Evolutionary conservation across 2,888 invertebrate genomes (phyloP).

Genomic region (Mythimna loreyi): DNA sequence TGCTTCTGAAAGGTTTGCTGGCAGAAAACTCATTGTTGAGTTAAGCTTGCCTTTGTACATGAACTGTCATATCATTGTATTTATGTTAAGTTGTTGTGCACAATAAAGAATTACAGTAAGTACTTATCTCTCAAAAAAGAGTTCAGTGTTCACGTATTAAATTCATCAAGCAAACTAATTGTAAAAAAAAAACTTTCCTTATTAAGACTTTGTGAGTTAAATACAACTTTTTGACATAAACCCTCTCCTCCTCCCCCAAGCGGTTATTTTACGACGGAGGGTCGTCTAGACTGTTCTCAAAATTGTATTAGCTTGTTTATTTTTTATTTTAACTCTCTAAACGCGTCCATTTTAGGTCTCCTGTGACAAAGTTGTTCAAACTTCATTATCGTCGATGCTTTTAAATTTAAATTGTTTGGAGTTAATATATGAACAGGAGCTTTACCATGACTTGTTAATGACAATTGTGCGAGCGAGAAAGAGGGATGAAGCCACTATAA

Average conservation of each 20-base stretch:
- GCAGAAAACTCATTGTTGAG: too few species aligned
- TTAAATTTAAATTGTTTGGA: slow-evolving; percentile 27
- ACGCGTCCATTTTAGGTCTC: slow-evolving; percentile 12
- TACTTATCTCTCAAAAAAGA: background rate
- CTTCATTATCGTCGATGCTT: slow-evolving; percentile 19
- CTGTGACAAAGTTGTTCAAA: slow-evolving; percentile 8
- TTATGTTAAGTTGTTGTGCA: too few species aligned
- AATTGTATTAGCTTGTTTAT: slow-evolving; percentile 44
- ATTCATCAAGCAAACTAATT: slow-evolving; percentile 25
- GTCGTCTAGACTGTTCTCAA: slow-evolving; percentile 48
- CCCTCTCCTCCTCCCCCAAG: slow-evolving; percentile 1
- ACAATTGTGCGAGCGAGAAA: too few species aligned
- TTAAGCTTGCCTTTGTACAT: too few species aligned
- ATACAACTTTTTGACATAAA: slow-evolving; percentile 18
- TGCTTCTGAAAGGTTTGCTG: too few species aligned
- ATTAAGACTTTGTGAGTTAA: slow-evolving; percentile 21
- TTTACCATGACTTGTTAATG: too few species aligned
- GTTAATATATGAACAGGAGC: too few species aligned
- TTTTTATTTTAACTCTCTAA: slow-evolving; percentile 6
- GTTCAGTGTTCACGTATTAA: background rate
- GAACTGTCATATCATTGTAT: too few species aligned
- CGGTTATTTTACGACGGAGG: slow-evolving; percentile 15
- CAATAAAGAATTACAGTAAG: too few species aligned
- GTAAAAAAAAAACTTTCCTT: slow-evolving; percentile 26
- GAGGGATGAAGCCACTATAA: too few species aligned